phyloP scores from a whole-genome alignment of 2,888 invertebrate species.

The Caenorhabditis sp. region DNA sequence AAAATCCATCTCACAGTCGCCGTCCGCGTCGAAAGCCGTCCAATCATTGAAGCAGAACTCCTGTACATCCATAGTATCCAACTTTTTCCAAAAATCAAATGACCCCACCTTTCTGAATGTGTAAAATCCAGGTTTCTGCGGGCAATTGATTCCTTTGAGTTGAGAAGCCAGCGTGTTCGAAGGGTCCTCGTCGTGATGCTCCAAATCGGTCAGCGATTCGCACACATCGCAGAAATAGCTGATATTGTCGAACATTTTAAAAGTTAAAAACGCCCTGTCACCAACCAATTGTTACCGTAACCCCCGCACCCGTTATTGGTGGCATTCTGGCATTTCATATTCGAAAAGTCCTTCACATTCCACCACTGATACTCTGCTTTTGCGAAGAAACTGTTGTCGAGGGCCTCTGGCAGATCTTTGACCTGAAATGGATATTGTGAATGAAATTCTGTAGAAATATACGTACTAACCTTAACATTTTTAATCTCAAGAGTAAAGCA shows the following conservation, averaged over 20 bases:
- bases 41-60: constrained; percentile 79
- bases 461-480: constrained; percentile 68
- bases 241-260: constrained; percentile 42
- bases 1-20: constrained; percentile 79
- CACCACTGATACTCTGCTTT: constrained; percentile 79
- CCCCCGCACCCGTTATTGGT: constrained; percentile 78
- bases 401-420: constrained; percentile 69
- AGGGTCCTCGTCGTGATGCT: constrained; percentile 46
- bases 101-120: constrained; percentile 72
- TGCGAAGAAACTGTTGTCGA: constrained; percentile 78
- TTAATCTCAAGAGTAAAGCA: constrained; percentile 78
- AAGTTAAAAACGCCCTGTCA: constrained; percentile 19
- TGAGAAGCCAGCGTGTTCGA: constrained; percentile 65
- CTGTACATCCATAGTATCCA: constrained; percentile 11
- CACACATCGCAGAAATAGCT: constrained; percentile 79
- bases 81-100: background rate
- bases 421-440: too few relatives aligned
- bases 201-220: constrained; percentile 73
- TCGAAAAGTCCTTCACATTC: constrained; percentile 77
- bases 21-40: constrained; percentile 77
- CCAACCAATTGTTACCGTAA: constrained; percentile 79
- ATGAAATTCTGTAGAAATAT: background rate
- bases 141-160: constrained; percentile 76
- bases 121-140: constrained; percentile 74
- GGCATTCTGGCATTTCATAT: constrained; percentile 78